phyloP scores from a whole-genome alignment of 2,888 invertebrate species.

The Noctuana brunneofusca region DNA sequence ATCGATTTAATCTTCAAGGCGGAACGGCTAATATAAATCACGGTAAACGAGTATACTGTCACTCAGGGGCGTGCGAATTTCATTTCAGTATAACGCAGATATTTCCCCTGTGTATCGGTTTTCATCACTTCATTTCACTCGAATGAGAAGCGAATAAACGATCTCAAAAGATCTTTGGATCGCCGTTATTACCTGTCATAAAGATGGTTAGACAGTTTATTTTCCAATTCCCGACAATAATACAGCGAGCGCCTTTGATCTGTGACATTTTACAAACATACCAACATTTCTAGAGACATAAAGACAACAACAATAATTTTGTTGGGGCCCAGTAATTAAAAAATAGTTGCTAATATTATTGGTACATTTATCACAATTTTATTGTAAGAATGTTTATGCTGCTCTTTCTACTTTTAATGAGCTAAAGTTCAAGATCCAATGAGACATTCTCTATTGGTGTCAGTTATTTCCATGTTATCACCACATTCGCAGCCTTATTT shows the following conservation, averaged over 20 bases:
- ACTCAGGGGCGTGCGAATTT: constrained; percentile 31
- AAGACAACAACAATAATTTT: no score
- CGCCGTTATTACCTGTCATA: constrained; percentile 27
- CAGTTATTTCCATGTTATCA: not conserved
- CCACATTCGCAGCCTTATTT: not conserved
- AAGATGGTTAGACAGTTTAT: constrained; percentile 25
- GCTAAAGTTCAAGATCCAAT: not conserved
- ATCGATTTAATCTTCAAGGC: constrained; percentile 35
- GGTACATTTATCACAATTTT: no score
- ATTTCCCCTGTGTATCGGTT: constrained; percentile 34
- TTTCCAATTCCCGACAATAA: not conserved
- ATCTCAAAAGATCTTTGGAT: constrained; percentile 25
- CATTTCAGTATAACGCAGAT: constrained; percentile 32
- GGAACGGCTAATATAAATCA: constrained; percentile 33
- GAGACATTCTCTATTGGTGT: not conserved
- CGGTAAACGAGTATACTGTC: constrained; percentile 34
- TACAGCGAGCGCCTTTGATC: not conserved
- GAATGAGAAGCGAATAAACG: constrained; percentile 28
- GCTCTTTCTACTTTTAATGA: not conserved
- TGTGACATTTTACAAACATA: not conserved
- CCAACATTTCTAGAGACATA: not conserved
- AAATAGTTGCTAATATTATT: no score
- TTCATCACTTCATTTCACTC: constrained; percentile 35
- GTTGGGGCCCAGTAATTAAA: no score
- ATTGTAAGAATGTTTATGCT: not conserved